phyloP scores from a whole-genome alignment of 2,888 invertebrate species.

The Chymomyza procnemis region DNA sequence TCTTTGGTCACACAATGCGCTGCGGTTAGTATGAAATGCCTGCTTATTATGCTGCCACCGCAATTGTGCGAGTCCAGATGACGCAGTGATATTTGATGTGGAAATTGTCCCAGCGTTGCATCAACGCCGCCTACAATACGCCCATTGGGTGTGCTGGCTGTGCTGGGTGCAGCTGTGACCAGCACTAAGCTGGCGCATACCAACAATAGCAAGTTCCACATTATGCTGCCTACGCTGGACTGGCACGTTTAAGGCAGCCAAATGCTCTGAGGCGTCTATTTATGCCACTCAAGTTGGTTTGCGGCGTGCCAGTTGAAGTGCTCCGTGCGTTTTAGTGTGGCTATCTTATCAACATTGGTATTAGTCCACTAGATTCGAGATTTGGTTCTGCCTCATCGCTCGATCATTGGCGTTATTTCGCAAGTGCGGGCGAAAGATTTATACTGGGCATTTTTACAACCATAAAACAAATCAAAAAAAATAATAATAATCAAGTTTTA shows the following conservation, averaged over 20 bases:
- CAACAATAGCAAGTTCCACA: conserved; percentile 2
- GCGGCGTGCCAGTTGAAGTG: not conserved
- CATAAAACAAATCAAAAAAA: not conserved
- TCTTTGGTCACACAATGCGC: conserved; percentile 58
- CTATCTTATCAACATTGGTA: not conserved
- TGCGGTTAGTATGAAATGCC: conserved; percentile 54
- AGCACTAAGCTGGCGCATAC: conserved; percentile 1
- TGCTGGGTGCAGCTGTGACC: conserved; percentile 36
- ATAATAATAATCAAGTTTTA: no score
- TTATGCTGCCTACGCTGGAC: not conserved
- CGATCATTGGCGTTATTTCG: not conserved
- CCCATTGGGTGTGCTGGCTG: conserved; percentile 15
- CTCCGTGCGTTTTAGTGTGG: not conserved
- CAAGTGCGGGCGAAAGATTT: not conserved
- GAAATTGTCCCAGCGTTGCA: conserved; percentile 70
- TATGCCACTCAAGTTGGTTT: not conserved
- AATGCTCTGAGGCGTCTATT: not conserved
- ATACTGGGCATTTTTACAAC: not conserved
- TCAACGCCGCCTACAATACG: conserved; percentile 72
- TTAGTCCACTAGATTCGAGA: not conserved
- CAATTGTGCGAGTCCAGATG: conserved; percentile 51
- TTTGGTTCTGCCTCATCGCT: not conserved
- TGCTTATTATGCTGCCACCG: conserved; percentile 62
- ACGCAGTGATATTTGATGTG: conserved; percentile 74
- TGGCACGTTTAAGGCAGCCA: not conserved